A percentile compares a stretch with the other conserved stretches of the same genome.
phyloP scores from a whole-genome alignment of 92 coral and sea anemone species.

The Chrysogorgia sp. region DNA sequence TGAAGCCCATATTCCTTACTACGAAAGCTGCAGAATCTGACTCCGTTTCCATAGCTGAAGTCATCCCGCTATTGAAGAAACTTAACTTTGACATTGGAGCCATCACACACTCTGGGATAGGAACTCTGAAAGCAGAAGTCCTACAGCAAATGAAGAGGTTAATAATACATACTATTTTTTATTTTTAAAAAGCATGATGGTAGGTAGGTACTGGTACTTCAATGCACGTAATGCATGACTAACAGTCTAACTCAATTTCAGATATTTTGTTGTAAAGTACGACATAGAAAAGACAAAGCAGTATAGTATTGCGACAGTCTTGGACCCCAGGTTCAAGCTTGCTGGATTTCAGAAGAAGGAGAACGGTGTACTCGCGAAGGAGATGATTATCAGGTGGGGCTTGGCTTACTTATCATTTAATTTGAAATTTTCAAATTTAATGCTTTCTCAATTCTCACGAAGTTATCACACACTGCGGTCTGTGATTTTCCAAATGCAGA shows the following conservation, averaged over 20 bases:
- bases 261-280: neutral
- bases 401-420: neutral
- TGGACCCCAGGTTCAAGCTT: conserved; percentile 5
- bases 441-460: conserved; percentile 1
- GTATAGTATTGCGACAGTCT: neutral
- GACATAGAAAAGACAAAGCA: conserved; percentile 1
- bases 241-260: neutral
- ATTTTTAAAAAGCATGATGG: neutral
- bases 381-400: conserved; percentile 2
- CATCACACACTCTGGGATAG: too few species aligned
- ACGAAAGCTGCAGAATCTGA: too few species aligned
- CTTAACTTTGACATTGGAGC: too few species aligned
- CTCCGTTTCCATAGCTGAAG: too few species aligned
- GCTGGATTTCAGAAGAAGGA: conserved; percentile 4
- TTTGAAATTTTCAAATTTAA: neutral
- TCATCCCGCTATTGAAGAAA: too few species aligned
- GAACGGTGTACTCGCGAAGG: neutral
- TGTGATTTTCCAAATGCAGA: neutral
- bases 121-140: too few species aligned
- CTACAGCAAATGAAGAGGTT: too few species aligned
- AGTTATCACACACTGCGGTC: neutral
- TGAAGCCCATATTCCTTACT: too few species aligned
- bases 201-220: neutral
- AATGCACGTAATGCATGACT: neutral
- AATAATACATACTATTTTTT: too few species aligned